Evolutionary conservation across 53 echinoderm and acorn worm species (phyloP), one percentile per base, ranked within the genome.

Genomic region (Echinometra lucunter): DNA sequence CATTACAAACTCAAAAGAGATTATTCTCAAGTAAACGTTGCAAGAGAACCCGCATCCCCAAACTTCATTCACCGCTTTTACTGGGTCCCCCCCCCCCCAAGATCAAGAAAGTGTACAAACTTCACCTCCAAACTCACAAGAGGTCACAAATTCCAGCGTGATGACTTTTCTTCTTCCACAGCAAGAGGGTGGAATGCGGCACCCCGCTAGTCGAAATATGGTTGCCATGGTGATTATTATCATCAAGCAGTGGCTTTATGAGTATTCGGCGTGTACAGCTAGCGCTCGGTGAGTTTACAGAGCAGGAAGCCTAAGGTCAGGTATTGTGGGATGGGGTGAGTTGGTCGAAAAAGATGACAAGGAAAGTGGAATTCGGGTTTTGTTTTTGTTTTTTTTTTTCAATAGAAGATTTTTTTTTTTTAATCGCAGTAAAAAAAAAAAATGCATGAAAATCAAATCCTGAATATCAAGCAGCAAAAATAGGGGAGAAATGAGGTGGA

Each of bases 61-160:
- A 72, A 72, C 72, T 13, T 35, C 72, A 13, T 28, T 30, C 16
- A 12, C 35, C 72, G 34, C 72, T 72, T 35, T 11, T 34, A 13
- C 35, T 35, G 32, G 35, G 12, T 35, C 35, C 32, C 13, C 32
- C 72, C 16, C 72, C 32, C 13, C 32, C 72, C 16, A 32, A 53
- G 53, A 53, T 53, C 12, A 16, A 72, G 35, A 35, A 35, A 45
- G 83, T 44, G 21, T 25, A 45, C 17, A 12, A 83, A 83, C 83
- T 83, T 21, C 83, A 83, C 83, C 83, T 23, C 83, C n/a, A 83
- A 47, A 83, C 44, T 47, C 44, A 32, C 44, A 47, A 83, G 83
- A 83, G 83, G 83, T 83, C 83, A 83, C 83, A 45, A 83, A 83
- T 83, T 83, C 83, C 83, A 83, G 27, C 27, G 44, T 83, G 83